These are phyloP conservation scores for Latrodectus geometricus DNA, from an alignment of 1,140 invertebrate species.

Conservation along the genomic window DNA sequence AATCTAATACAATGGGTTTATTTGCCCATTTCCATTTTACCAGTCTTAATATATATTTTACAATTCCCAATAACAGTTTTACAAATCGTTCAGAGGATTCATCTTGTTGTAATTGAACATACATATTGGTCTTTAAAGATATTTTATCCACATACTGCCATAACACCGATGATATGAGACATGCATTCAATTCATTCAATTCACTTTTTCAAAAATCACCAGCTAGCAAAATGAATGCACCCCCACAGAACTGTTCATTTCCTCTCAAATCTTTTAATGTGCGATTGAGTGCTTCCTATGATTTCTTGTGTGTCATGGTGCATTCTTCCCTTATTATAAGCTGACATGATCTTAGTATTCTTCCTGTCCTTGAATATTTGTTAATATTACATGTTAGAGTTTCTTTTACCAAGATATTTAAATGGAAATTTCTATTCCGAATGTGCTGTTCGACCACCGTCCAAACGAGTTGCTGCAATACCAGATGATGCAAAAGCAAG, in stretches of 20 bases:
- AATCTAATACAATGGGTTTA: no score
- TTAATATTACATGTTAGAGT: conserved; percentile 52
- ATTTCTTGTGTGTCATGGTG: conserved; percentile 60
- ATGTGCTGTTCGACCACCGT: conserved; percentile 72
- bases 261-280: conserved; percentile 65
- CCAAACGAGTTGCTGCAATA: conserved; percentile 72
- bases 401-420: conserved; percentile 62
- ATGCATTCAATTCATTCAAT: conserved; percentile 37
- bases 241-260: background rate
- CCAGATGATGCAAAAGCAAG: conserved; percentile 72
- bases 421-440: conserved; percentile 71
- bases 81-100: no score
- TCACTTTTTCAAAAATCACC: conserved; percentile 58
- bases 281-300: conserved; percentile 68
- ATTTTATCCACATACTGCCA: conserved; percentile 10
- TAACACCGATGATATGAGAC: conserved; percentile 25
- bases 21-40: no score
- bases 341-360: conserved; percentile 48
- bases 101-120: background rate
- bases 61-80: background rate
- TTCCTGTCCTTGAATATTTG: conserved; percentile 19
- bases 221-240: background rate
- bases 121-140: background rate
- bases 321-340: conserved; percentile 66
- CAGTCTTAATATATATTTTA: no score